phyloP scores from a whole-genome alignment of 2,888 invertebrate genomes.

The Tenthredo distinguenda region DNA sequence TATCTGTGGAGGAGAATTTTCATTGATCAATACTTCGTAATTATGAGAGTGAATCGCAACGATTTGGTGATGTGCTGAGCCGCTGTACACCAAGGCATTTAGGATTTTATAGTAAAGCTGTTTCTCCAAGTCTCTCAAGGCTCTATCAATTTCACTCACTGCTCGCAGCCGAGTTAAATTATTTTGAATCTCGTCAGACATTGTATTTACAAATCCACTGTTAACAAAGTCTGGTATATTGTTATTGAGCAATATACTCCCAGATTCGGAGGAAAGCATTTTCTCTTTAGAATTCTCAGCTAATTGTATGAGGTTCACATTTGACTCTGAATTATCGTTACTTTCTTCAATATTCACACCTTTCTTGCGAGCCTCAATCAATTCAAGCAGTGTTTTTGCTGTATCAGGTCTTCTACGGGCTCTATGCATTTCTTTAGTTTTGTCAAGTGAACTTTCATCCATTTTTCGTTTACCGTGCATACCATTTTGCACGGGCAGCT shows the following conservation, averaged over 20 bases:
- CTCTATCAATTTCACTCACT: constrained; percentile 8
- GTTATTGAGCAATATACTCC: neutral
- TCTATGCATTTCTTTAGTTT: neutral
- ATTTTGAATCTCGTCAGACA: neutral
- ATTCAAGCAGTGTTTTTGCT: neutral
- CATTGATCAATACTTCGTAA: neutral
- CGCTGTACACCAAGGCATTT: neutral
- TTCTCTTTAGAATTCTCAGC: neutral
- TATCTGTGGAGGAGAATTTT: neutral
- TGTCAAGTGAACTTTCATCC: neutral
- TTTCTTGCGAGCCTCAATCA: neutral
- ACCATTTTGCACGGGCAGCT: neutral
- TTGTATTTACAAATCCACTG: neutral
- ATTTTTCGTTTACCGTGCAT: neutral
- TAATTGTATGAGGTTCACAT: neutral
- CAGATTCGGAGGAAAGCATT: neutral
- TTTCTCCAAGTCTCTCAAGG: neutral
- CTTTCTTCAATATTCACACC: neutral
- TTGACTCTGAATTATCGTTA: neutral
- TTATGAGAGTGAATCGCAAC: neutral
- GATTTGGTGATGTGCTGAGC: neutral
- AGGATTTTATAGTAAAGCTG: neutral
- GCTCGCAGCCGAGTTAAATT: constrained; percentile 6
- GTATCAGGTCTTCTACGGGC: neutral
- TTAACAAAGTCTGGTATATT: neutral